phyloP scores from a whole-genome alignment of 2,797 vertebrate species.

The Melanotaenia boesemani region DNA sequence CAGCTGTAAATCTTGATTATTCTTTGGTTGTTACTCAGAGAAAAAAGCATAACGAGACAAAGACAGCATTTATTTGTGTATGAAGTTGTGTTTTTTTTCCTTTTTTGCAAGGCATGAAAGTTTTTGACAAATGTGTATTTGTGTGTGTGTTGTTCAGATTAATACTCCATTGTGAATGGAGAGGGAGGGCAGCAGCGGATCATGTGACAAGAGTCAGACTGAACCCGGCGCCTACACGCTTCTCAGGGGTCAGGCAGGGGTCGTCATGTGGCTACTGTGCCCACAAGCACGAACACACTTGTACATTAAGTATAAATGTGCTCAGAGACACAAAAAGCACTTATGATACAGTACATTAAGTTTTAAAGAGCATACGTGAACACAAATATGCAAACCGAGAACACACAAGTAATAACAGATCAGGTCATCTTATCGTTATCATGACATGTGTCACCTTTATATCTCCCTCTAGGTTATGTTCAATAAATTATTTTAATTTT shows the following conservation, averaged over 20 bases:
- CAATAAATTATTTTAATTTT: constrained; percentile 17
- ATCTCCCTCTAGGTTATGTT: constrained; percentile 18
- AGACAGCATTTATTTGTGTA: constrained; percentile 29
- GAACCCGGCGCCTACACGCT: constrained; percentile 83
- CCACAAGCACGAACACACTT: constrained; percentile 43
- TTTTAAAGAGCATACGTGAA: constrained; percentile 18
- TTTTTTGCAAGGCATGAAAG: constrained; percentile 11
- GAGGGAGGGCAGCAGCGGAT: constrained; percentile 78
- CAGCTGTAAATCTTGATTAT: constrained; percentile 28
- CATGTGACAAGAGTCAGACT: constrained; percentile 87
- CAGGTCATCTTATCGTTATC: constrained; percentile 10
- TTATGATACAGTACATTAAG: constrained; percentile 17
- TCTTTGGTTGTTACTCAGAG: constrained; percentile 9
- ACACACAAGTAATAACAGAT: constrained; percentile 24
- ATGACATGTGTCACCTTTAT: constrained; percentile 10
- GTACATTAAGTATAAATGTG: constrained; percentile 7
- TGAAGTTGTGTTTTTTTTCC: neutral
- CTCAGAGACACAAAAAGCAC: constrained; percentile 33
- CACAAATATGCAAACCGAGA: constrained; percentile 18
- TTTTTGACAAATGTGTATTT: constrained; percentile 10
- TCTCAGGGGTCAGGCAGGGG: constrained; percentile 80
- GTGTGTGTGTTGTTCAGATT: constrained; percentile 64
- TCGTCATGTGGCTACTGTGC: constrained; percentile 81
- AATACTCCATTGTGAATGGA: constrained; percentile 83
- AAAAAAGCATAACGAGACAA: constrained; percentile 30